Conservation (phyloP, 2,888 invertebrate genomes). For the Drosophila robusta region DNA sequence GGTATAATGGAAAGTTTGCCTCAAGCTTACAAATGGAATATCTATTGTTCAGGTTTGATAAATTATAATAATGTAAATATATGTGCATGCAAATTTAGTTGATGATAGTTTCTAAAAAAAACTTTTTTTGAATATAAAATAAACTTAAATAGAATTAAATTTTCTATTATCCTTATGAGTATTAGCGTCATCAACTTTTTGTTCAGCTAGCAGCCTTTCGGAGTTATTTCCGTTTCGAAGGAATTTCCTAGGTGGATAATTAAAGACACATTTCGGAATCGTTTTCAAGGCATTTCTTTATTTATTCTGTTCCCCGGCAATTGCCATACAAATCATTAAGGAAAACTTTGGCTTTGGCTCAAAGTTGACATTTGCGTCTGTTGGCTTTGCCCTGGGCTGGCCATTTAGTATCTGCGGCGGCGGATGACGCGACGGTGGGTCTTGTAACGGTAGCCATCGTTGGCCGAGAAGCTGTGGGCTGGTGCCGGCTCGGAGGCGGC, state of each 20-base stretch:
- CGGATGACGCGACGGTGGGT: slow-evolving; percentile 78
- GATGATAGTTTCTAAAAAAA: no score
- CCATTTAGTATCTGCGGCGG: slow-evolving; percentile 73
- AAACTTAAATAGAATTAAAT: no score
- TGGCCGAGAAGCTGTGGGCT: slow-evolving; percentile 78
- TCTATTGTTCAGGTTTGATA: no score
- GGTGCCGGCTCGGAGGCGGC: slow-evolving; percentile 58
- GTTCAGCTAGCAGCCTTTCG: background rate
- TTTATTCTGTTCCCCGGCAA: slow-evolving; percentile 60
- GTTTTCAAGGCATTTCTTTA: slow-evolving; percentile 41
- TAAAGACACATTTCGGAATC: background rate
- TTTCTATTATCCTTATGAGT: no score
- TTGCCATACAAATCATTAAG: slow-evolving; percentile 34
- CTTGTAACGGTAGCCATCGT: slow-evolving; percentile 83
- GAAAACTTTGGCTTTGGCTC: slow-evolving; percentile 22
- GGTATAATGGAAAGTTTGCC: background rate
- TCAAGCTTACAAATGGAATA: no score
- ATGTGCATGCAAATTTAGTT: no score
- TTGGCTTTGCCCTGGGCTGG: slow-evolving; percentile 24
- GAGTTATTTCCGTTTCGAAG: background rate
- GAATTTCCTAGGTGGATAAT: background rate
- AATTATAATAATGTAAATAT: no score
- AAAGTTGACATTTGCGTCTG: slow-evolving; percentile 29
- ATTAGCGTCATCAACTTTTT: background rate
- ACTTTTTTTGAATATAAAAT: no score